Evolutionary conservation across 1,140 invertebrate species (phyloP).

Genomic region (Diachasmimorpha longicaudata): DNA sequence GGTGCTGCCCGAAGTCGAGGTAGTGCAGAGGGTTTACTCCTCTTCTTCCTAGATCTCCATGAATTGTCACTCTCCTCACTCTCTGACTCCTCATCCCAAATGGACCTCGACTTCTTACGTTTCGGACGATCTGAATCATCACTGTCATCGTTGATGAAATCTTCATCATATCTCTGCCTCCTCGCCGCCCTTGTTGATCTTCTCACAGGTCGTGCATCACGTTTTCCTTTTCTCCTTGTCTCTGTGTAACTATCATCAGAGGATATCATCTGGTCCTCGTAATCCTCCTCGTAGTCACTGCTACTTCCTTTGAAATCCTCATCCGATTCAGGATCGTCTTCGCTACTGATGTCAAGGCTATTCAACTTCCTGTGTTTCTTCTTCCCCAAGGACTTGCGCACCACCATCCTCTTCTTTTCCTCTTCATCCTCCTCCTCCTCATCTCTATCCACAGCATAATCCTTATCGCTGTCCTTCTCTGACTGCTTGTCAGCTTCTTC

Average conservation of each 20-base stretch:
- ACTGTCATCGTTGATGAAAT: constrained; percentile 68
- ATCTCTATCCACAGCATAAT: constrained; percentile 64
- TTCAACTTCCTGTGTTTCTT: constrained; percentile 80
- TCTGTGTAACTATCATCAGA: constrained; percentile 68
- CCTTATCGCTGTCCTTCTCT: constrained; percentile 56
- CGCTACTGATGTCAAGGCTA: constrained; percentile 80
- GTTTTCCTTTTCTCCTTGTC: constrained; percentile 51
- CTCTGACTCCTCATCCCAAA: constrained; percentile 64
- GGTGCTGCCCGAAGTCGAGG: constrained; percentile 43
- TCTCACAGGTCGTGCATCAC: constrained; percentile 58
- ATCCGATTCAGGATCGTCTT: constrained; percentile 81
- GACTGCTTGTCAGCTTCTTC: constrained; percentile 42
- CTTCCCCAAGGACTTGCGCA: constrained; percentile 54
- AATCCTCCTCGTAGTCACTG: constrained; percentile 69
- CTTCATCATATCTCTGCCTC: constrained; percentile 65
- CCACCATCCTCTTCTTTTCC: constrained; percentile 43
- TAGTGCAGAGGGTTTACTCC: constrained; percentile 46
- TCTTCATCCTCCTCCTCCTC: constrained; percentile 49
- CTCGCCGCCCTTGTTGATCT: constrained; percentile 67
- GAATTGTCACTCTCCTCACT: constrained; percentile 68
- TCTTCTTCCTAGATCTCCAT: constrained; percentile 64
- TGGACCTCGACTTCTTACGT: constrained; percentile 62
- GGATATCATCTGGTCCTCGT: constrained; percentile 65
- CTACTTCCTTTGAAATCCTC: constrained; percentile 84
- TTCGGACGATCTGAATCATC: constrained; percentile 67